Evolutionary conservation across 1,140 invertebrate species (phyloP), one percentile per base, ranked within the genome.

Genomic region (Drosophila sproati): DNA sequence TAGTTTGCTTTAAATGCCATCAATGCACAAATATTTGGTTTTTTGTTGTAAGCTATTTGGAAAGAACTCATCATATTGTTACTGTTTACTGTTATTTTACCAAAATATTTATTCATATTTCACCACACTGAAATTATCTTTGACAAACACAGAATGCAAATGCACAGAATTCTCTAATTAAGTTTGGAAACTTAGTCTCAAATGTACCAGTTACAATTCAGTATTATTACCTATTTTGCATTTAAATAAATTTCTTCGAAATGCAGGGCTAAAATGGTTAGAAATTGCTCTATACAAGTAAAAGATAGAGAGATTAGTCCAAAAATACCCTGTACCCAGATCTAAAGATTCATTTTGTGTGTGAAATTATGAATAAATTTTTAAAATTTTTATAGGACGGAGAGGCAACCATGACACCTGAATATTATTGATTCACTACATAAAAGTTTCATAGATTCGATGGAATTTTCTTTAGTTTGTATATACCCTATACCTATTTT

Each of bases 211-310:
- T 7, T 20, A 64, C 10, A 31, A 52, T 28, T 56, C 12, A 3
- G 4, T 35, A 31, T 20, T 20, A 20, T 20, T 31, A 3, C 28
- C 35, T 39, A 28, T 39, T 80, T 83, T 85, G 56, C 80, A 83
- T 83, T 73, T 80, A 80, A 85, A 80, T 85, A 77, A 73, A 73
- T 78, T 82, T 54, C 37, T 10, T 43, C 34, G 56, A 12, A 60
- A 61, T 41, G 67, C 37, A 47, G 29, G 10, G 41, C 35, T 12
- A 34, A 12, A 69, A 28, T 50, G 55, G 73, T 34, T n/a, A 66
- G 41, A 67, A 54, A 32, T 43, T n/a, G 10, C n/a, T n/a, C 6
- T 1, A 43, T 4, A n/a, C 39, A 43, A 43, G 39, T 1, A 8
- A 7, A 3, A 8, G 37, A 3, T 0, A 39, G 2, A 10, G 10